Conservation (phyloP, 1,140 invertebrate species). For the Oedothorax gibbosus region DNA sequence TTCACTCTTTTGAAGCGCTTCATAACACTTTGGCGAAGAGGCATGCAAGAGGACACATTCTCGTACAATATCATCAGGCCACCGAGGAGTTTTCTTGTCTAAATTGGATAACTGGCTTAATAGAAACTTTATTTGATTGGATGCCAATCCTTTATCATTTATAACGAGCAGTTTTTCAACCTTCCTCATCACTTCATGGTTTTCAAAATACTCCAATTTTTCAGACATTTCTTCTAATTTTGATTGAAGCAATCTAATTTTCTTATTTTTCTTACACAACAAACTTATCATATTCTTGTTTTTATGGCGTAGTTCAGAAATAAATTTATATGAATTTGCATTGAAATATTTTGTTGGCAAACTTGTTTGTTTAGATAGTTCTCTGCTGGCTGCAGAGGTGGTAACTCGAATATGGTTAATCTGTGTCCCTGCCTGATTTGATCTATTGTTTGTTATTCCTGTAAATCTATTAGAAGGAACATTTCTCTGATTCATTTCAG, state of each 20-base stretch:
- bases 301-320: neutral
- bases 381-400: too few relatives aligned
- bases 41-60: conserved; percentile 6
- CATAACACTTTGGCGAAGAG: neutral
- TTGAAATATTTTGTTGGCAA: too few relatives aligned
- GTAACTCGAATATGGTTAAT: too few relatives aligned
- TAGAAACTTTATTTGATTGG: neutral
- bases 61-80: neutral
- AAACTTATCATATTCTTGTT: neutral
- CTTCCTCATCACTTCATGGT: neutral
- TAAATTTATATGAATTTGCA: too few relatives aligned
- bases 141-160: neutral
- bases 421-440: too few relatives aligned
- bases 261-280: neutral
- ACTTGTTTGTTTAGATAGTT: too few relatives aligned
- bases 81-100: neutral
- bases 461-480: too few relatives aligned
- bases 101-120: neutral
- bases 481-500: too few relatives aligned
- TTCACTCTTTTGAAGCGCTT: neutral
- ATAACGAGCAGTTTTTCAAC: neutral
- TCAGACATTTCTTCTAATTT: neutral
- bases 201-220: neutral
- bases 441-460: too few relatives aligned
- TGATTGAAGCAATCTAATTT: neutral